A percentile compares a stretch with the other conserved stretches of the same genome.
These are phyloP conservation scores for Lasius fuliginosus DNA, from an alignment of 2,888 invertebrate species.

Conservation along the genomic window DNA sequence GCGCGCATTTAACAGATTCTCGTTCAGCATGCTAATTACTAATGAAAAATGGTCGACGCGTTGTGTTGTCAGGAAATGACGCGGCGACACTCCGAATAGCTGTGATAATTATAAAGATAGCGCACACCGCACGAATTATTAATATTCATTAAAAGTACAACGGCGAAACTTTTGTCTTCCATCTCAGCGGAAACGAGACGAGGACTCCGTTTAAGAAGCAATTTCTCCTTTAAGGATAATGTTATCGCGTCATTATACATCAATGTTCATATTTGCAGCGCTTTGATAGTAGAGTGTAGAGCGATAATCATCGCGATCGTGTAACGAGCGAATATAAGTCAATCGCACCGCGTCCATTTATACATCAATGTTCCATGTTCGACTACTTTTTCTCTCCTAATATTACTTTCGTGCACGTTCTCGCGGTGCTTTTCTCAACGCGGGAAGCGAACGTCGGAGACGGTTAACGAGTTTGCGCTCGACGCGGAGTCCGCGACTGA, in stretches of 20 bases:
- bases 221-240: conserved; percentile 9
- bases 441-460: conserved; percentile 44
- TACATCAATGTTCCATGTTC: conserved; percentile 21
- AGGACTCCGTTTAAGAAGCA: conserved; percentile 14
- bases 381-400: background rate
- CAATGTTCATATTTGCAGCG: background rate
- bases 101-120: conserved; percentile 45
- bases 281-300: background rate
- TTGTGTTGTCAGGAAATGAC: conserved; percentile 11
- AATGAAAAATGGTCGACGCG: conserved; percentile 48
- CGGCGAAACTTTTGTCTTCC: conserved; percentile 22
- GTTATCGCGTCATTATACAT: background rate
- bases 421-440: conserved; percentile 31
- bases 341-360: conserved; percentile 11
- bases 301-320: background rate
- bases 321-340: conserved; percentile 41
- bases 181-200: background rate
- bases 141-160: conserved; percentile 52
- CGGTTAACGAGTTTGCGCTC: conserved; percentile 55
- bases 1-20: conserved; percentile 25
- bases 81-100: conserved; percentile 17
- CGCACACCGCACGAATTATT: conserved; percentile 28
- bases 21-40: conserved; percentile 17
- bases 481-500: conserved; percentile 43
- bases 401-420: conserved; percentile 39